Percentiles rank a stretch among this genome's conserved stretches.
Conservation (phyloP, 2,888 invertebrate species). For the Lasioglossum lativentre region DNA sequence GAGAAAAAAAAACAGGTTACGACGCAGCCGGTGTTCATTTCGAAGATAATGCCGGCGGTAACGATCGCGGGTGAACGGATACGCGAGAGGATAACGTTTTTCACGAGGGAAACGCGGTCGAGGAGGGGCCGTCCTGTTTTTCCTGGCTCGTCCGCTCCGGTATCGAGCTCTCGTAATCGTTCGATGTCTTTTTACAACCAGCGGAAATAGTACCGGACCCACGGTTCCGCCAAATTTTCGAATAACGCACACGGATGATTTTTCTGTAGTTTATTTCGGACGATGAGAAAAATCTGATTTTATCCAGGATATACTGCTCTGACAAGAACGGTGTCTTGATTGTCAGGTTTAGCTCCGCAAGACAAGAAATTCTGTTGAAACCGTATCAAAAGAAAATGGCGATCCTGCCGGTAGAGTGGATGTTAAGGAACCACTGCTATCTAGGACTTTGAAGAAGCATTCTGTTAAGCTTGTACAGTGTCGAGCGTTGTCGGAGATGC, state of each 20-base stretch:
- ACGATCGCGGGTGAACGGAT: constrained; percentile 29
- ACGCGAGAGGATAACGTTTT: constrained; percentile 13
- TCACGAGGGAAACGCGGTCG: constrained; percentile 9
- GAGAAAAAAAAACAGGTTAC: constrained; percentile 1
- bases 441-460: neutral
- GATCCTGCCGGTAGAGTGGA: neutral
- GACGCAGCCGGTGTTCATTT: constrained; percentile 19
- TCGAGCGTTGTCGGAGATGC: neutral
- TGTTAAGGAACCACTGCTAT: neutral
- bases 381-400: neutral
- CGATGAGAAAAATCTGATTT: neutral
- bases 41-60: constrained; percentile 34
- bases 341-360: no score
- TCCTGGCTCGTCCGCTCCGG: neutral
- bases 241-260: neutral
- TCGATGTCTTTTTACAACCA: neutral
- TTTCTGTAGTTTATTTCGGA: neutral
- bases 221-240: neutral
- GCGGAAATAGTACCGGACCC: neutral
- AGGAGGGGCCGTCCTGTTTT: neutral
- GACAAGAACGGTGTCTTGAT: no score
- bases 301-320: neutral
- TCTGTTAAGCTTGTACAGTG: neutral
- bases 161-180: neutral
- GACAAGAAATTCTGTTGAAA: neutral